A percentile compares a stretch with the other conserved stretches of the same genome.
These are phyloP conservation scores for Orthonyx spaldingii DNA, from an alignment of 2,113 vertebrate species.

Conservation along the genomic window DNA sequence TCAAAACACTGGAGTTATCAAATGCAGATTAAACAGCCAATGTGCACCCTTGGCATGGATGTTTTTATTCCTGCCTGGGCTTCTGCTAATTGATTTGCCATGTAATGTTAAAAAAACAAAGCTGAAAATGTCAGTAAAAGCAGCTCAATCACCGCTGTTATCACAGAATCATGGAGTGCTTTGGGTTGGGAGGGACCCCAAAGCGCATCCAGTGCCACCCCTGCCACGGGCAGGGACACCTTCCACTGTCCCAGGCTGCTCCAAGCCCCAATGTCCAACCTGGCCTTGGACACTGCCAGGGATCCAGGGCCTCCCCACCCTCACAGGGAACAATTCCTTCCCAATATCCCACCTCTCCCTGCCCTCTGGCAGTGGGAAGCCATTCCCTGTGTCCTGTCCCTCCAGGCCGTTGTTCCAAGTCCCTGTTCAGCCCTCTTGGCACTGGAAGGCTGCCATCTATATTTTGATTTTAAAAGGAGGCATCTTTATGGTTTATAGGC, in stretches of 20 bases:
- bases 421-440: not conserved
- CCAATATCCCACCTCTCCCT: accelerated
- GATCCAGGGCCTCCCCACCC: not conserved
- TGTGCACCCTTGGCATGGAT: not conserved
- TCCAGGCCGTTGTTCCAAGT: not conserved
- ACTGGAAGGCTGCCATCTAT: not conserved
- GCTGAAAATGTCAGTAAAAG: not conserved
- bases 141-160: not conserved
- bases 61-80: not conserved
- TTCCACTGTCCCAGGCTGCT: accelerated
- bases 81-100: not conserved
- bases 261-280: accelerated
- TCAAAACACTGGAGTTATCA: not conserved
- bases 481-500: not conserved
- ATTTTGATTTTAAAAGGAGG: not conserved
- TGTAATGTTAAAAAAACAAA: not conserved
- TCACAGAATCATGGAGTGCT: not conserved
- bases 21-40: not conserved
- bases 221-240: not conserved
- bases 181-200: not conserved
- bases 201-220: no score
- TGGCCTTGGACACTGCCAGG: not conserved
- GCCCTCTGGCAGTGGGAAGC: not conserved
- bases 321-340: accelerated
- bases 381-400: not conserved